These are phyloP conservation scores for Dermochelys coriacea DNA, from an alignment of 2,797 vertebrate species.

Conservation along the genomic window DNA sequence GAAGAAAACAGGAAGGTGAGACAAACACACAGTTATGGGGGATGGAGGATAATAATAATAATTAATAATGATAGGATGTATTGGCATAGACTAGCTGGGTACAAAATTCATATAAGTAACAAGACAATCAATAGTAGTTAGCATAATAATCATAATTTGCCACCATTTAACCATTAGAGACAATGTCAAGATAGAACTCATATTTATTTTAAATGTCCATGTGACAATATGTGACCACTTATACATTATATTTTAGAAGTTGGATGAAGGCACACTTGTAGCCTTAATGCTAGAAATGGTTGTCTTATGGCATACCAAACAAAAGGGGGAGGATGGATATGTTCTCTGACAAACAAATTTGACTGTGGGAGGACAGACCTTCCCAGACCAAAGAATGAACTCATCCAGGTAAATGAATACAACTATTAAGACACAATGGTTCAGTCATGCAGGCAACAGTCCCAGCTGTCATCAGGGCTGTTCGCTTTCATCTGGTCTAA, in stretches of 20 bases:
- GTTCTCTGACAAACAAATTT: slow-evolving; percentile 6
- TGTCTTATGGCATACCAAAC: not conserved
- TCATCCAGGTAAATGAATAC: slow-evolving; percentile 45
- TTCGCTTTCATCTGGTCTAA: not conserved
- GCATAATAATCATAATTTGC: not conserved
- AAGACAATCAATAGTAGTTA: not conserved
- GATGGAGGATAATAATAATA: not conserved
- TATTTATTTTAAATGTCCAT: slow-evolving; percentile 4
- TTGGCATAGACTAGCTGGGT: not conserved
- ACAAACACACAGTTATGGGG: not conserved
- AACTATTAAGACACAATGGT: slow-evolving; percentile 49
- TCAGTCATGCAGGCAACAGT: slow-evolving; percentile 12
- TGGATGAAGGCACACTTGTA: not conserved
- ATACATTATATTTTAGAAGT: not conserved
- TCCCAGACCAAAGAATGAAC: slow-evolving; percentile 47
- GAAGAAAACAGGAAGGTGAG: not conserved
- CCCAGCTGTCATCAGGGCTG: not conserved
- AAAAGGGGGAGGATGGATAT: not conserved
- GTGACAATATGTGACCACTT: not conserved
- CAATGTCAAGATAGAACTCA: not conserved
- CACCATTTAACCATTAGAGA: not conserved
- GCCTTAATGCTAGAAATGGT: not conserved
- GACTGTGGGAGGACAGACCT: slow-evolving; percentile 31
- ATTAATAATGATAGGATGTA: not conserved
- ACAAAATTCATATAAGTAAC: not conserved